phyloP scores from a whole-genome alignment of 2,888 invertebrate genomes.

The Trachelus iudaicus region DNA sequence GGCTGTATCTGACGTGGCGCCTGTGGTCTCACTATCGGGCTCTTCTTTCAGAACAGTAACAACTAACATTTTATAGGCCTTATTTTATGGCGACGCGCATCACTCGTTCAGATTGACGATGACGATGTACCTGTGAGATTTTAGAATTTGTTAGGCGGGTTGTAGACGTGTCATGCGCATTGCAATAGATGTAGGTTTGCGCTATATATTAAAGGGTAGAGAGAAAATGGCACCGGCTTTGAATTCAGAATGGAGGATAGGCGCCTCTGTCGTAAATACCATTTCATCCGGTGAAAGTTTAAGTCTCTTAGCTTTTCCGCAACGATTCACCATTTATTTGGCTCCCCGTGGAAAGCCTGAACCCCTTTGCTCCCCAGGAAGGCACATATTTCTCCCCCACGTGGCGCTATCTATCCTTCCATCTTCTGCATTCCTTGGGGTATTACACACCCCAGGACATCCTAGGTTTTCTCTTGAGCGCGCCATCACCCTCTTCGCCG shows the following conservation, averaged over 20 bases:
- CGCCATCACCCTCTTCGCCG: background rate
- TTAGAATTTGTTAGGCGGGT: background rate
- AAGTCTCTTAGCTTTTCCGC: slow-evolving; percentile 58
- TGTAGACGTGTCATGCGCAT: background rate
- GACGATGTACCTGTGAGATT: background rate
- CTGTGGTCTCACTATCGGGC: background rate
- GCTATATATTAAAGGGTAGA: background rate
- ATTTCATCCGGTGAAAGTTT: slow-evolving; percentile 54
- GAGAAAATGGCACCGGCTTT: slow-evolving; percentile 17
- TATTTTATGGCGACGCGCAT: background rate
- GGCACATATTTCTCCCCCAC: slow-evolving; percentile 25
- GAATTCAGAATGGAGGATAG: slow-evolving; percentile 20
- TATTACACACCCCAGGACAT: slow-evolving; percentile 57
- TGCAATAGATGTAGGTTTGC: background rate
- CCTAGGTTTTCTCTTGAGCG: slow-evolving; percentile 20
- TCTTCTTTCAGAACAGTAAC: background rate
- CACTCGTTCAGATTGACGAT: background rate
- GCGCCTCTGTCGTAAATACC: slow-evolving; percentile 46
- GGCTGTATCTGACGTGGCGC: background rate
- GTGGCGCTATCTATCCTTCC: slow-evolving; percentile 59
- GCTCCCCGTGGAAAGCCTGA: slow-evolving; percentile 13
- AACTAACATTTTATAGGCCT: background rate
- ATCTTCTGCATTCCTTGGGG: slow-evolving; percentile 65
- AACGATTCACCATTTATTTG: slow-evolving; percentile 50
- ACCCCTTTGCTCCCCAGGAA: slow-evolving; percentile 33